Base-by-base conservation (phyloP, 2,797 vertebrate genomes). In the Netta rufina region DNA sequence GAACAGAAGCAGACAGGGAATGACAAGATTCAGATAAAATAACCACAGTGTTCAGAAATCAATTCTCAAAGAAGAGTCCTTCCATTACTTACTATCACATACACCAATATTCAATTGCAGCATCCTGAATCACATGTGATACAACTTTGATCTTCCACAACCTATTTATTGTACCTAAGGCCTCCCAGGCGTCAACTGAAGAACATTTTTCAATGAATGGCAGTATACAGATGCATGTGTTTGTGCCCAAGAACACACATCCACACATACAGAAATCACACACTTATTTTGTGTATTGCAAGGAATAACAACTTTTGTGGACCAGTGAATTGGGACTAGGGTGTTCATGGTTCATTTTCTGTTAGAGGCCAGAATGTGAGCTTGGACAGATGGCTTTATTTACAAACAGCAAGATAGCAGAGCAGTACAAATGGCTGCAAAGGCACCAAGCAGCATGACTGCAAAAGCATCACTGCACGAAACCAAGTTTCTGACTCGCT, bases 11-110 rank as follows among this genome's bases (percentile, higher is more conserved):
- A 92, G 78, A 13, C 70, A 89, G 27, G 36, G 41, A 43, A 89
- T 84, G 94, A 81, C 38, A 94, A 92, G 54, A 54, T 39, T 87
- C 76, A 93, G 81, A 74, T 90, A 90, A 92, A 96, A 89, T 58
- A 93, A 92, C 36, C 74, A 78, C 32, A 41, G 47, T 6, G 70
- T 71, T 87, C 77, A 65, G 18, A 92, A 91, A 94, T 69, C 47
- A 92, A 84, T 75, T 77, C 54, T 56, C 71, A 80, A 80, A 1
- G 39, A 73, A 86, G 71, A 72, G 84, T 38, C 43, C 16, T 82
- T 84, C 73, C 71, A 70, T 60, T 78, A 73, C 36, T 67, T 89
- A 39, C 51, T 25, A 79, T 5, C 53, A 51, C 36, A 60, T 33
- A 69, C 19, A 58, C 8, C 2, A 4, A 64, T 43, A 53, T 6